These are phyloP conservation scores for Mastacembelus armatus DNA, from an alignment of 2,797 vertebrate genomes.

Conservation along the genomic window DNA sequence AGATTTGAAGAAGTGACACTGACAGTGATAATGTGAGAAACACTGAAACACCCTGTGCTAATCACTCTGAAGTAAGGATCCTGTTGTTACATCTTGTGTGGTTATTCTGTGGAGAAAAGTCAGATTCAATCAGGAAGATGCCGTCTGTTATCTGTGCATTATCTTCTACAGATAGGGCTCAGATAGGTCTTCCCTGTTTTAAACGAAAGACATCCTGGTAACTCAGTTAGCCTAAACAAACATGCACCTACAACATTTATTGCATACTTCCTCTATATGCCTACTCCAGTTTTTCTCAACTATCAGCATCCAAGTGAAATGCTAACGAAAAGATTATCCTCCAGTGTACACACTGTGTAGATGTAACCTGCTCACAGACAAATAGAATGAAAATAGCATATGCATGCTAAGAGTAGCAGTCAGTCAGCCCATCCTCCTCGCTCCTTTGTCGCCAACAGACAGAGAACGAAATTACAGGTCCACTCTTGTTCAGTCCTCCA, in stretches of 20 bases:
- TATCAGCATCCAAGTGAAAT: constrained; percentile 1
- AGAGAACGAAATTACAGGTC: constrained; percentile 58
- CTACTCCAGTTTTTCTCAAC: constrained; percentile 1
- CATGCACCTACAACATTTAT: constrained; percentile 52
- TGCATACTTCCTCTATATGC: constrained; percentile 14
- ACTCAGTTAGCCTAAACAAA: constrained; percentile 38
- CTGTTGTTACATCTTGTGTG: neutral
- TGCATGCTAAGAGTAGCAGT: constrained; percentile 66
- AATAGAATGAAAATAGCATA: constrained; percentile 67
- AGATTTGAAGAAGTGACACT: too few relatives aligned
- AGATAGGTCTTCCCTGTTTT: constrained; percentile 5
- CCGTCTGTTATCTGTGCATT: neutral
- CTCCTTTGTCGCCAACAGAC: constrained; percentile 74
- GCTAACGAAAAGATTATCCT: constrained; percentile 12
- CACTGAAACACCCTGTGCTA: neutral
- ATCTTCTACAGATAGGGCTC: constrained; percentile 9
- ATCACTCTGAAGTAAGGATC: too few relatives aligned
- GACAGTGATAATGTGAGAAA: too few relatives aligned
- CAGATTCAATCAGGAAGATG: neutral
- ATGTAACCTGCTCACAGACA: constrained; percentile 36
- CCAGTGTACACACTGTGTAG: constrained; percentile 26
- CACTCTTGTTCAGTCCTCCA: constrained; percentile 78
- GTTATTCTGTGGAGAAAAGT: neutral
- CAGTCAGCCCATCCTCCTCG: constrained; percentile 67
- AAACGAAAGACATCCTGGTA: constrained; percentile 41